These are phyloP conservation scores for Heliocidaris erythrogramma DNA, from an alignment of 35 echinoderm and acorn worm species.

Conservation along the genomic window DNA sequence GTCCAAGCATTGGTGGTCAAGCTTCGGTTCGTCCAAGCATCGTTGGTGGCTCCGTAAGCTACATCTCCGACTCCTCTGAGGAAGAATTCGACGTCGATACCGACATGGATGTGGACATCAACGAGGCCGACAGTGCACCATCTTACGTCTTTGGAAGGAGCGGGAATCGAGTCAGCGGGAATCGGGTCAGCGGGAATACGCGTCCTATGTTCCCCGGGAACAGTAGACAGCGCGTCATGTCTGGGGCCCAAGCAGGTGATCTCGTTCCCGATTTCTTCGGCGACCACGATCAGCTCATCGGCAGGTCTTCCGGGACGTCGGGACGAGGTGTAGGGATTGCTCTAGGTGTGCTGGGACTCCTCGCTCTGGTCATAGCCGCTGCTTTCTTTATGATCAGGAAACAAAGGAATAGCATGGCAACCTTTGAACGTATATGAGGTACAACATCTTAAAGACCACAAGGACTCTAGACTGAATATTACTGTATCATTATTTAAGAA, in stretches of 20 bases:
- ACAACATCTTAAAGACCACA: too few species aligned
- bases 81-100: background rate
- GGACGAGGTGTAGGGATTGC: slow-evolving; percentile 12
- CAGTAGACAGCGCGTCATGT: background rate
- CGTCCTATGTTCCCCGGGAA: background rate
- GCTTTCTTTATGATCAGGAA: background rate
- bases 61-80: background rate
- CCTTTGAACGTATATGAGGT: background rate
- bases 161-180: background rate
- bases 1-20: background rate
- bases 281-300: background rate
- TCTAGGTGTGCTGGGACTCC: background rate
- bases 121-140: background rate
- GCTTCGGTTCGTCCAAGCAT: background rate
- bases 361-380: background rate
- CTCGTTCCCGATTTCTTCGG: background rate
- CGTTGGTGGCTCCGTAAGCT: background rate
- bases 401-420: background rate
- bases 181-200: background rate
- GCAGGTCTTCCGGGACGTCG: background rate
- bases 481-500: too few species aligned
- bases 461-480: too few species aligned
- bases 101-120: background rate
- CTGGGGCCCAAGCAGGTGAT: background rate
- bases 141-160: background rate